phyloP scores from a whole-genome alignment of 2,797 vertebrate genomes.

The Bryconaethiops microstoma region DNA sequence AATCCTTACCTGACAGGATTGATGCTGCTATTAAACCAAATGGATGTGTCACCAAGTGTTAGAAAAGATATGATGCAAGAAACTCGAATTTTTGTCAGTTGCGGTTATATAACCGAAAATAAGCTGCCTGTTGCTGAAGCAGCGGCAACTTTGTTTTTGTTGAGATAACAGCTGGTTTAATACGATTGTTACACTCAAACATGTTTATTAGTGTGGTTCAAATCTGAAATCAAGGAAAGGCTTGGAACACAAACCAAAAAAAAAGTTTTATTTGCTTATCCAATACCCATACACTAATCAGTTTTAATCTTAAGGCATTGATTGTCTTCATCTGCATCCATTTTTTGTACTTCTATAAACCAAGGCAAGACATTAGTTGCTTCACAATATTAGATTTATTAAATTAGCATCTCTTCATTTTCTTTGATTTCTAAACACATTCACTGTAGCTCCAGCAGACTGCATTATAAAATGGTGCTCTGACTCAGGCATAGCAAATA shows the following conservation, averaged over 20 bases:
- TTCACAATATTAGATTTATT: neutral
- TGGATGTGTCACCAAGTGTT: too few species aligned
- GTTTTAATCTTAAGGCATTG: neutral
- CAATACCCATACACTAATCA: neutral
- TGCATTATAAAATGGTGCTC: neutral
- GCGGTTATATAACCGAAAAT: neutral
- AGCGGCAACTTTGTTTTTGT: neutral
- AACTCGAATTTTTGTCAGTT: too few species aligned
- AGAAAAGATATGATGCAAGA: too few species aligned
- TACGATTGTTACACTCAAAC: neutral
- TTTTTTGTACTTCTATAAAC: neutral
- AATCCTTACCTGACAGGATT: too few species aligned
- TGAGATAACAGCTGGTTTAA: neutral
- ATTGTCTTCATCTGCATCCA: neutral
- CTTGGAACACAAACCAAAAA: neutral
- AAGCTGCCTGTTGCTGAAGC: neutral
- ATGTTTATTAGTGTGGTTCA: neutral
- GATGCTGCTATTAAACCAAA: too few species aligned
- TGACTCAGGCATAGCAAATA: neutral
- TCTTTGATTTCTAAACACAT: neutral
- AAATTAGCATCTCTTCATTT: neutral
- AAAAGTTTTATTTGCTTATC: neutral
- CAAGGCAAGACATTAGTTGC: neutral
- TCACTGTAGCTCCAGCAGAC: neutral
- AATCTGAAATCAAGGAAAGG: neutral